Percentiles rank a stretch among this genome's conserved stretches.
Conservation (phyloP, 2,797 vertebrate genomes). For the Naso thynnoides region DNA sequence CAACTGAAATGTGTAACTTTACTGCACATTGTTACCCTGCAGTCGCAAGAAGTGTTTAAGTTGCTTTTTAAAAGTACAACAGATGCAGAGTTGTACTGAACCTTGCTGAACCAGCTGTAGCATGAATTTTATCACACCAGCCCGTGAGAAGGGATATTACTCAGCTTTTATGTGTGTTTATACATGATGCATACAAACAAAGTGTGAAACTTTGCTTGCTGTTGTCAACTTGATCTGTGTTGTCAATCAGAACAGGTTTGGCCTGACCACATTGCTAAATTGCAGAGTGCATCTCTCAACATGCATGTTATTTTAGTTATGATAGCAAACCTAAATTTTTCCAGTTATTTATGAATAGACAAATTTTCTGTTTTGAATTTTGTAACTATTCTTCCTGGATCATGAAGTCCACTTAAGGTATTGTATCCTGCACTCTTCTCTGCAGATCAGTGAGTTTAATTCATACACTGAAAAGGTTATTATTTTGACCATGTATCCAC, state of each 20-base stretch:
- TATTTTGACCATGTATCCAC: slow-evolving; percentile 36
- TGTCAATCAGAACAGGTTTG: not conserved
- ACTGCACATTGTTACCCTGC: not conserved
- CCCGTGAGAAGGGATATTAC: not conserved
- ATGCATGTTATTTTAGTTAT: not conserved
- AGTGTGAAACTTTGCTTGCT: slow-evolving; percentile 2
- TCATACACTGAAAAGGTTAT: slow-evolving; percentile 23
- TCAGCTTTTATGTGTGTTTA: not conserved
- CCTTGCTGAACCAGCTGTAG: not conserved
- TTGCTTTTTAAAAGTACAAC: not conserved
- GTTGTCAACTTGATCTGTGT: not conserved
- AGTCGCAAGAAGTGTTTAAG: not conserved
- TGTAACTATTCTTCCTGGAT: not conserved
- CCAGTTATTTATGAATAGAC: no score
- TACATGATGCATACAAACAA: not conserved
- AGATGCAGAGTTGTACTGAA: not conserved
- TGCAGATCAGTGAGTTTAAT: slow-evolving; percentile 5
- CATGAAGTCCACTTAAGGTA: not conserved
- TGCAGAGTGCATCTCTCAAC: not conserved
- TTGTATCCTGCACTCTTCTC: not conserved
- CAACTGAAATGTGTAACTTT: slow-evolving; percentile 23
- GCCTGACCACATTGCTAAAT: not conserved
- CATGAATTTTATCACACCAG: slow-evolving; percentile 4
- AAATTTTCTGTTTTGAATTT: not conserved
- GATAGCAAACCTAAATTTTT: not conserved